Evolutionary conservation across 2,797 vertebrate species (phyloP), one percentile per base, ranked within the genome.

Genomic region (Chaetophractus vellerosus): DNA sequence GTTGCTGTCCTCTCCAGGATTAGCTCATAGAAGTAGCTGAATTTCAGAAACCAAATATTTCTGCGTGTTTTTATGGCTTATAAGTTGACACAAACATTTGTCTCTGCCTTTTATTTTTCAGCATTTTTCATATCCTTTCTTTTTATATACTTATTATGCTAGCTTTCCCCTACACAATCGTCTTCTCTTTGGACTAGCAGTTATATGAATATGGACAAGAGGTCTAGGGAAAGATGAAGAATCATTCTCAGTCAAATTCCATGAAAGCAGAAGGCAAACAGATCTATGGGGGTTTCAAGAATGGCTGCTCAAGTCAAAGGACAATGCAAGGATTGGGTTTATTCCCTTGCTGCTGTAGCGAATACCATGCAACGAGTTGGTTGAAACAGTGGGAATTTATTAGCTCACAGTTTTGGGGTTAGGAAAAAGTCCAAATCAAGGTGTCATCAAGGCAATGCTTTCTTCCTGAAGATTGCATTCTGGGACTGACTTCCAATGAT

Each of bases 1-100:
- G 78, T 21, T 71, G 21, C 55, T 36, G 33, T 69, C 38, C 68
- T 59, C 83, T 63, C 48, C 36, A 78, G 55, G 10, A 64, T 71
- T 72, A 59, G 59, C 50, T 16, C 59, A 21, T 26, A 10, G 57
- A 59, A 80, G 14, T 76, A 80, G 57, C 9, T 78, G 18, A 14
- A 69, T 69, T 81, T 68, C 57, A 74, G 50, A 85, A 80, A 57
- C 64, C 74, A 78, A 74, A 31, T 38, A 71, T 88, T 64, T 88
- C 33, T 63, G 52, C 11, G 28, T 10, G 45, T 2, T 38, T 38
- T 87, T 72, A 33, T 10, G 26, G 14, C 7, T 72, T 69, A 68
- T 33, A 36, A 79, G 1, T 72, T 12, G 57, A 72, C 21, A 41
- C 36, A 80, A 71, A 31, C 5, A 55, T 72, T 38, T 57, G 21